Base-by-base conservation (phyloP, 1,140 invertebrate species). In the Eumeta japonica region DNA sequence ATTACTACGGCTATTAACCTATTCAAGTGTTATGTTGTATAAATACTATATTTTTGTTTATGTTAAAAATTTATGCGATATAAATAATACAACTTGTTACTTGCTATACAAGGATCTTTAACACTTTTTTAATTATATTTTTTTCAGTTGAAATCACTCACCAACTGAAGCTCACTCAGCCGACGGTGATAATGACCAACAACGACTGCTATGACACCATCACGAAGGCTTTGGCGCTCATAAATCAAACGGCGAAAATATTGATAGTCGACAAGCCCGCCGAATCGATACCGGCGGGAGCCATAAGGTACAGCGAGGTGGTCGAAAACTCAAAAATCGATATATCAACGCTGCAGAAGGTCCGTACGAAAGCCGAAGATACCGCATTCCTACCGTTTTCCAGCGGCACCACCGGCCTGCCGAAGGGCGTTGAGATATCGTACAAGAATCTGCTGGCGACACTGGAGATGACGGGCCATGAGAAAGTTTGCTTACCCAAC, bases 401-500 rank as follows among this genome's bases (percentile, higher is more conserved):
- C 1, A 93, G 90, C 68, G 92, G 92, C 3, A 94, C 92, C 0
- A 96, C 92, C 17, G 91, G 92, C 31, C 58, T 89, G 33, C 92
- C 93, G 0, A 97, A 97, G 76, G 92, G 92, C 10, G 93, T 94
- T 0, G 87, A 91, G 79, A 73, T 95, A 12, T 88, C 89, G 0
- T 88, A 94, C 55, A 72, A 58, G 28, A 92, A 91, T 75, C 54
- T 93, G 2, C 67, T 90, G 5, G 73, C 83, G 2, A 87, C 84
- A 53, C 76, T 90, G 29, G 54, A 57, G 37, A 61, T 66, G 18
- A 53, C 70, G 43, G 20, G 19, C 9, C 31, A 46, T 3, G 39
- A 65, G 4, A 34, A 53, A 18, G 54, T 40, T 12, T 46, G 52
- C 11, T 63, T 43, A 19, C 50, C 62, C 17, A 3, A 34, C 1